Evolutionary conservation across 2,113 vertebrate species (phyloP), one percentile per base, ranked within the genome.

Genomic region (Vanacampus margaritifer): DNA sequence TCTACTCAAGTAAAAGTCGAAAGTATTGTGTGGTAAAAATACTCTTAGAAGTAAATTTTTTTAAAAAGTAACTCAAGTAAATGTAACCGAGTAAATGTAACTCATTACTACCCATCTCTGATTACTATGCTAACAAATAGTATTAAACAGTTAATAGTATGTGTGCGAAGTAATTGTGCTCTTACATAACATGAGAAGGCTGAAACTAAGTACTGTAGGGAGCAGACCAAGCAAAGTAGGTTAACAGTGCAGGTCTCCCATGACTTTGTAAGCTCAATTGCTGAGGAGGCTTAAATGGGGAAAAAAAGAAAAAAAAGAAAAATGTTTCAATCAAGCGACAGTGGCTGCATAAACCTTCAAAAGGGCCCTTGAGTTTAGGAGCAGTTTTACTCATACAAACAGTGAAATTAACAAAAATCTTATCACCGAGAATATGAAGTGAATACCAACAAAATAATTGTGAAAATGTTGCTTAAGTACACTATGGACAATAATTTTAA

Each of bases 201-300:
- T 48, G 19, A 48, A 64, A 51, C 37, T 59, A 54, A 64, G 69
- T 2, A 17, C 16, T 19, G 43, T 56, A 64, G 71, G 39, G 74
- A 71, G 73, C 68, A 79, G 54, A 65, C 46, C 28, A 53, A 26
- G 45, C 60, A 14, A 78, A 84, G 71, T 81, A 60, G 76, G 81
- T 78, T 79, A 86, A 64, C 65, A 67, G 68, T 17, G 46, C 69
- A 2, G 77, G 2, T 75, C 80, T 79, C 80, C 59, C 72, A 73
- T 81, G 84, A 83, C 78, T 86, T 70, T 74, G 24, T 54, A 67
- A 73, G 43, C 66, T 75, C 66, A 80, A 74, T 76, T 81, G 82
- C 50, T 59, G 65, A 64, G 50, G 56, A 65, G 64, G 73, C 62
- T 79, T 80, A 78, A 46, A 62, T 9, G 41, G 53, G 43, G 43